These are phyloP conservation scores for Trissolcus brochymenae DNA, from an alignment of 2,888 invertebrate species.

Conservation along the genomic window DNA sequence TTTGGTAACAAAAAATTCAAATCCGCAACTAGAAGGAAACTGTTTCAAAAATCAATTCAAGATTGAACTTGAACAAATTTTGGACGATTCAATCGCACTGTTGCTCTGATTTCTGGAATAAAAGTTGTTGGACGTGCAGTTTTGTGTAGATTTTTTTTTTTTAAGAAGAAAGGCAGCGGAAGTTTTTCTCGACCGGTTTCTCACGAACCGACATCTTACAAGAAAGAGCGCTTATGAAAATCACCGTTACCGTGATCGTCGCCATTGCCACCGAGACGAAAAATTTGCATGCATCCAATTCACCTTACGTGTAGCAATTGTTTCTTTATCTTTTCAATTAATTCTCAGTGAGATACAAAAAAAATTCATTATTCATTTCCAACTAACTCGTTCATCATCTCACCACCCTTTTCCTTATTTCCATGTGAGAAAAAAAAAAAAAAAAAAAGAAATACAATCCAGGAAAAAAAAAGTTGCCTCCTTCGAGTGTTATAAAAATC, in stretches of 20 bases:
- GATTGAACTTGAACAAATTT: no score
- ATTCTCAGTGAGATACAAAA: conserved; percentile 2
- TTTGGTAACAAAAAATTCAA: not conserved
- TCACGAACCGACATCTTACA: conserved; percentile 47
- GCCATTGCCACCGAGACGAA: conserved; percentile 26
- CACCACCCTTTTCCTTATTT: no score
- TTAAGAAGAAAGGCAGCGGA: conserved; percentile 38
- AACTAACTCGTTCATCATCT: not conserved
- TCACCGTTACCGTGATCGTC: conserved; percentile 55
- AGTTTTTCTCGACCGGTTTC: conserved; percentile 53
- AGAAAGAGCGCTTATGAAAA: conserved; percentile 57
- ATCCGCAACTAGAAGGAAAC: conserved; percentile 11
- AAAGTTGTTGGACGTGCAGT: no score
- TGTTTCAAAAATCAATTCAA: no score
- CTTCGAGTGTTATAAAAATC: no score
- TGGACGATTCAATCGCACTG: no score
- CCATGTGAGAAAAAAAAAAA: no score
- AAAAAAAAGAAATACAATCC: no score
- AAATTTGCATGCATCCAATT: conserved; percentile 32
- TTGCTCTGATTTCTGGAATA: no score
- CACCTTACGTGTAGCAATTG: conserved; percentile 5
- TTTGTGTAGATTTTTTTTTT: no score
- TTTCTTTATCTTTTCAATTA: conserved; percentile 20
- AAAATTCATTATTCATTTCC: not conserved
- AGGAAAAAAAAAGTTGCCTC: no score